These are phyloP conservation scores for Hemicrepidius hirtus DNA, from an alignment of 2,888 invertebrate genomes.

Conservation along the genomic window DNA sequence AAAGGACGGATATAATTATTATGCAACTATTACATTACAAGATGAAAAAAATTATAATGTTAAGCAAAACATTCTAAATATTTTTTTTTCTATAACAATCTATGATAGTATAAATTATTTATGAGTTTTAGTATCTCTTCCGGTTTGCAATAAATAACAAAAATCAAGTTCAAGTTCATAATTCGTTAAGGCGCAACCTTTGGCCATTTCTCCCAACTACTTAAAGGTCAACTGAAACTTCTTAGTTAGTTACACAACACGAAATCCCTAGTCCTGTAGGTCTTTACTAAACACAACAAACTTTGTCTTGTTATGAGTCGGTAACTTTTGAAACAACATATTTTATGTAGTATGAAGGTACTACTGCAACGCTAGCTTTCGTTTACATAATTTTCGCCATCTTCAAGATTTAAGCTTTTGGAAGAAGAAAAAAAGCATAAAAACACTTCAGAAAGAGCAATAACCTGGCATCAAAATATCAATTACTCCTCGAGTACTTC, in stretches of 20 bases:
- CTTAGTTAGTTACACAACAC: conserved; percentile 4
- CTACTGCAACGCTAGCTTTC: conserved; percentile 3
- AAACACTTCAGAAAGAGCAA: conserved; percentile 17
- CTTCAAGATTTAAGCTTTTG: background rate
- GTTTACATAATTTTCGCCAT: conserved; percentile 17
- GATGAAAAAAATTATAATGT: too few species aligned
- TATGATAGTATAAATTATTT: background rate
- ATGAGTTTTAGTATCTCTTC: background rate
- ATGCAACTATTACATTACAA: too few species aligned
- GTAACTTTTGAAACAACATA: conserved; percentile 24
- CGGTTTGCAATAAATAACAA: background rate
- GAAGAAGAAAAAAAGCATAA: conserved; percentile 8
- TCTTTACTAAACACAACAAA: conserved; percentile 3
- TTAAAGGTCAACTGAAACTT: conserved; percentile 13
- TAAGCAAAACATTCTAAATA: too few species aligned
- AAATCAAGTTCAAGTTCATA: conserved; percentile 18
- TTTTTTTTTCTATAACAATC: too few species aligned
- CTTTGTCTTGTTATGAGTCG: conserved; percentile 7
- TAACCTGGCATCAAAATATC: conserved; percentile 22
- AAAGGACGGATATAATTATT: too few species aligned
- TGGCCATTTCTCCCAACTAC: background rate
- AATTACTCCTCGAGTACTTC: conserved; percentile 16
- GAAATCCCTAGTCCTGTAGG: conserved; percentile 13
- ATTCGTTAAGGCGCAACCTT: conserved; percentile 5
- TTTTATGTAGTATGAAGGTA: conserved; percentile 14